Evolutionary conservation across 2,797 vertebrate species (phyloP).

Genomic region (Capromys pilorides): DNA sequence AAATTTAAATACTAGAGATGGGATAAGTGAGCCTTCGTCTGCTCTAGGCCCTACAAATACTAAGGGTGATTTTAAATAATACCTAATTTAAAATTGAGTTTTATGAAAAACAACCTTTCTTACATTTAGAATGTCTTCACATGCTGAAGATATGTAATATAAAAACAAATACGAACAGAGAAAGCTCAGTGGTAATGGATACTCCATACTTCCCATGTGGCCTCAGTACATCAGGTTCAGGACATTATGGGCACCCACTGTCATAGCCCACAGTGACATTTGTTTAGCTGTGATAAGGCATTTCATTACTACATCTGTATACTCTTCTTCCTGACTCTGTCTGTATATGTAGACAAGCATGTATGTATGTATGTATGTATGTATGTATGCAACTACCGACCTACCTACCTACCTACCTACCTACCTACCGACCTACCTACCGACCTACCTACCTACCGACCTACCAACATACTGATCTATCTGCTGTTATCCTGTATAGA

Average conservation of each 20-base stretch:
- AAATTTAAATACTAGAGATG: not conserved
- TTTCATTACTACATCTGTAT: not conserved
- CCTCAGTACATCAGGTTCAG: not conserved
- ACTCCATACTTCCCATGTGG: not conserved
- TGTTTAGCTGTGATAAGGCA: not conserved
- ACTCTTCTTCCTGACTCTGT: not conserved
- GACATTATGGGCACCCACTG: not conserved
- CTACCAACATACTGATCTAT: not conserved
- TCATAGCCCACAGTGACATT: not conserved
- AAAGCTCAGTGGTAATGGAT: not conserved
- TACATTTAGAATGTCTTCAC: not conserved
- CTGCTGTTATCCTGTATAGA: not conserved
- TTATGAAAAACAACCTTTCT: not conserved
- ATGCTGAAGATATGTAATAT: not conserved
- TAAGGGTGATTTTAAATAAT: not conserved
- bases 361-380: not conserved
- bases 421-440: not conserved
- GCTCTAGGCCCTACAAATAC: not conserved
- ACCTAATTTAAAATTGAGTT: constrained; percentile 13
- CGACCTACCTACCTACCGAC: not conserved
- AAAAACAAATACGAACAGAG: constrained; percentile 14
- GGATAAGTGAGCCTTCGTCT: not conserved
- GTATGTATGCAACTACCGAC: not conserved
- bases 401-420: not conserved
- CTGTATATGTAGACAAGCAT: not conserved